phyloP scores from a whole-genome alignment of 2,888 invertebrate genomes.

The Cheilosia grossa region DNA sequence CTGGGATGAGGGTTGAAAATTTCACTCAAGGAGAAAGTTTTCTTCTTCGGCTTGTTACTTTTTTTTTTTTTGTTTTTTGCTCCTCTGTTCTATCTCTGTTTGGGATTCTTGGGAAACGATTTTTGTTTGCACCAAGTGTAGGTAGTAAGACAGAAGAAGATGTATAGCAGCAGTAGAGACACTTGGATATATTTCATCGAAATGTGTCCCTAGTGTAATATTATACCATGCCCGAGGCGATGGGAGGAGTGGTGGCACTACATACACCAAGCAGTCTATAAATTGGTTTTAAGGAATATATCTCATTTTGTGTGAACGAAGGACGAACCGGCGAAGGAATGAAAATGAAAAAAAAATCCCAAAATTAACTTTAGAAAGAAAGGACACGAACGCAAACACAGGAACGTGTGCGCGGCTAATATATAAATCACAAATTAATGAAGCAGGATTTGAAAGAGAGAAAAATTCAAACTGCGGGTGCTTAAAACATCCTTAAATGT shows the following conservation, averaged over 20 bases:
- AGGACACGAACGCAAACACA: conserved; percentile 22
- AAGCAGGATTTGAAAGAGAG: conserved; percentile 47
- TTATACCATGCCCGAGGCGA: conserved; percentile 75
- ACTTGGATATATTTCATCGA: conserved; percentile 84
- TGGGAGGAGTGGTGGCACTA: conserved; percentile 14
- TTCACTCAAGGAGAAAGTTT: conserved; percentile 70
- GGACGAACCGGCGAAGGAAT: conserved; percentile 10
- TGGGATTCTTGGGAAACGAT: conserved; percentile 8
- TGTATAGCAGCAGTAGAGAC: conserved; percentile 79
- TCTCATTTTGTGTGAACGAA: conserved; percentile 63
- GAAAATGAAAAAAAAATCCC: conserved; percentile 23
- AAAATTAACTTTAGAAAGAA: conserved; percentile 65
- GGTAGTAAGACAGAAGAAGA: conserved; percentile 67
- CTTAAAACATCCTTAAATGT: conserved; percentile 60
- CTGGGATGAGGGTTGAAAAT: conserved; percentile 46
- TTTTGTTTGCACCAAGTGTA: conserved; percentile 43
- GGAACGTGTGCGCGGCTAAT: conserved; percentile 29
- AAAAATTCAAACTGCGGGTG: conserved; percentile 7
- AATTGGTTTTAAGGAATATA: conserved; percentile 68
- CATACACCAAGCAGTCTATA: conserved; percentile 57
- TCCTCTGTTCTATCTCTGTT: conserved; percentile 18
- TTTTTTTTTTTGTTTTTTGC: conserved; percentile 7
- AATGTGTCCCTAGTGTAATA: conserved; percentile 84
- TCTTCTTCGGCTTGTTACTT: conserved; percentile 18
- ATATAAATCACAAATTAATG: conserved; percentile 73